Evolutionary conservation across 2,797 vertebrate species (phyloP), one percentile per base, ranked within the genome.

Genomic region (Hippocampus kuda): DNA sequence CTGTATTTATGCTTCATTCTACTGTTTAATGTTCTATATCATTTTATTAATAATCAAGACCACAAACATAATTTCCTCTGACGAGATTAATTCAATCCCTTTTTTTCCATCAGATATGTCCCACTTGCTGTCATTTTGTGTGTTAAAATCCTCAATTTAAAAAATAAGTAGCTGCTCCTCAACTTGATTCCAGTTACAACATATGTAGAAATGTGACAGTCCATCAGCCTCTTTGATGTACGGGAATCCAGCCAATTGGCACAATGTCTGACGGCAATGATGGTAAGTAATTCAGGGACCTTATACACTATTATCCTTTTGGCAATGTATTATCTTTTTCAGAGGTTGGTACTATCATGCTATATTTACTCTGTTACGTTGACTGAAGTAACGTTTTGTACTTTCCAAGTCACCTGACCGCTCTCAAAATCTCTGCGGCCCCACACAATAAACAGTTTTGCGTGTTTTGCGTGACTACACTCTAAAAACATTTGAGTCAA

Each of bases 211-310:
- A 71, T 2, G 13, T 34, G 70, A 66, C 41, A 65, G 26, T 62
- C 42, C 65, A 48, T 54, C 68, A 48, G 38, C 34, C 67, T 68
- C 70, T 48, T 69, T 74, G 18, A 60, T 81, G n/a, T 77, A 67
- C 20, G 66, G 20, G 77, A 84, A 72, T 84, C 72, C 34, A 75
- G 72, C 51, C 82, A 57, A 74, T 60, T 34, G 75, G 63, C 61
- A 81, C 77, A 49, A 79, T 87, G 77, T 80, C 80, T 59, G 81
- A 81, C 4, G 38, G 65, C 66, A 72, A 62, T 71, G 79, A 89
- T n/a, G 77, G 89, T 90, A 73, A 80, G 72, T 78, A 34, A 54
- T 65, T 38, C 34, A 38, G 34, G 5, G 68, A 20, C 27, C 26
- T 61, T 61, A 11, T 20, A 13, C 56, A 59, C 24, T 26, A 27